Base-by-base conservation (phyloP, 2,888 invertebrate species). In the Pediacus dermestoides region DNA sequence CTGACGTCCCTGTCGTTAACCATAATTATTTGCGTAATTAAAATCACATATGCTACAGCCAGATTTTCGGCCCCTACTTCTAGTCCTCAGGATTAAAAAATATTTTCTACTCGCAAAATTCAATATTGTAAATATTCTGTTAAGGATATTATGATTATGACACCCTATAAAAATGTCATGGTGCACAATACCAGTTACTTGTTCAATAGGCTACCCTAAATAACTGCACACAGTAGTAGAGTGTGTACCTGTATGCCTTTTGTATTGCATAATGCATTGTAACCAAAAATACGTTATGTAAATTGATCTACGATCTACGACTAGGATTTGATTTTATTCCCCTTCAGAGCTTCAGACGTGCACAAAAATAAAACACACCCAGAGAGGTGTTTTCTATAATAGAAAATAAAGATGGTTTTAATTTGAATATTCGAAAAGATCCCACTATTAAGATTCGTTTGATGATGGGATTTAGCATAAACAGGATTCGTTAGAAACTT, bases 31-130 rank as follows among this genome's bases (percentile, higher is more conserved):
- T 30, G 36, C 31, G 44, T 42, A 48, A 41, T 50, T 46, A 48
- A 50, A 48, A 50, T 42, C 48, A 44, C 50, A 50, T 50, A 48
- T 50, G 50, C 44, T 31, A 37, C 25, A 30, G 41, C 45, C 50
- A 50, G 48, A 48, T 48, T 50, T 50, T 40, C 32, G 23, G 21
- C 22, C 33, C 30, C 21, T 18, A 7, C 16, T n/a, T n/a, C 30
- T 6, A 4, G n/a, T 21, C 12, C 13, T 11, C 3, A 30, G 10
- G 1, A 30, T 13, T 32, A 4, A 12, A 16, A 16, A 16, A 28
- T 28, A 13, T 16, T 31, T 18, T 18, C 8, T 18, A 6, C 18
- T 18, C 18, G 4, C 8, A 18, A n/a, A n/a, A n/a, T n/a, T n/a
- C 8, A 18, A 18, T 18, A 18, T 18, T 18, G 8, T 18, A 18